Conservation (phyloP, 1,140 invertebrate genomes). For the Apis mellifera region DNA sequence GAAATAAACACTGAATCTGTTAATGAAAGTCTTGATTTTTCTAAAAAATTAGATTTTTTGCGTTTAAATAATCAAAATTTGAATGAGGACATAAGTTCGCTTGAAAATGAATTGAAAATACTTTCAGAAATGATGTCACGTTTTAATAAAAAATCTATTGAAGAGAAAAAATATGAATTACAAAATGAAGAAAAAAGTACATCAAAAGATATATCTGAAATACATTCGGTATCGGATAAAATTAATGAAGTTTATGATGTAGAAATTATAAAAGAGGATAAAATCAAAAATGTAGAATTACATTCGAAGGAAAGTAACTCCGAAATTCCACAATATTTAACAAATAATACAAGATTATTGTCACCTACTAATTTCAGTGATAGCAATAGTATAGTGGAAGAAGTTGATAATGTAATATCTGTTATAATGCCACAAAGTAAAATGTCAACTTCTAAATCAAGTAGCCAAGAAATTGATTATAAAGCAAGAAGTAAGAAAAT, state of each 20-base stretch:
- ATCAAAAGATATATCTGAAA: slow-evolving; percentile 73
- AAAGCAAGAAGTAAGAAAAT: slow-evolving; percentile 76
- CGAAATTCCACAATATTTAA: slow-evolving; percentile 5
- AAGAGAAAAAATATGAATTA: slow-evolving; percentile 58
- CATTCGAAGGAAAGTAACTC: background rate
- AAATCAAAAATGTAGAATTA: background rate
- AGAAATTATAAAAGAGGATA: slow-evolving; percentile 2
- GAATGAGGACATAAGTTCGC: slow-evolving; percentile 75
- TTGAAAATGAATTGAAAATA: slow-evolving; percentile 76
- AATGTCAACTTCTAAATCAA: slow-evolving; percentile 38
- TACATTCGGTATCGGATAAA: slow-evolving; percentile 60
- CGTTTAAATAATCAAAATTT: slow-evolving; percentile 76
- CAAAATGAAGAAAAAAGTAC: slow-evolving; percentile 62
- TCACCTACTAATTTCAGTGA: slow-evolving; percentile 11
- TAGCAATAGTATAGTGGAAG: slow-evolving; percentile 27
- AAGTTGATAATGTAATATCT: slow-evolving; percentile 57
- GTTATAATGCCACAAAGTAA: slow-evolving; percentile 55
- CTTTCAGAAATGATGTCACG: slow-evolving; percentile 78
- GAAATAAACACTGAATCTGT: slow-evolving; percentile 20
- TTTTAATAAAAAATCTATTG: slow-evolving; percentile 73
- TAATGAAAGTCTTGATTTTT: slow-evolving; percentile 51
- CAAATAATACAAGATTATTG: slow-evolving; percentile 28
- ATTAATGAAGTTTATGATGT: slow-evolving; percentile 35
- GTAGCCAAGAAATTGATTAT: slow-evolving; percentile 70
- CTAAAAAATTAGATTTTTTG: slow-evolving; percentile 69